phyloP scores from a whole-genome alignment of 2,113 vertebrate species.

The Polypterus senegalus region DNA sequence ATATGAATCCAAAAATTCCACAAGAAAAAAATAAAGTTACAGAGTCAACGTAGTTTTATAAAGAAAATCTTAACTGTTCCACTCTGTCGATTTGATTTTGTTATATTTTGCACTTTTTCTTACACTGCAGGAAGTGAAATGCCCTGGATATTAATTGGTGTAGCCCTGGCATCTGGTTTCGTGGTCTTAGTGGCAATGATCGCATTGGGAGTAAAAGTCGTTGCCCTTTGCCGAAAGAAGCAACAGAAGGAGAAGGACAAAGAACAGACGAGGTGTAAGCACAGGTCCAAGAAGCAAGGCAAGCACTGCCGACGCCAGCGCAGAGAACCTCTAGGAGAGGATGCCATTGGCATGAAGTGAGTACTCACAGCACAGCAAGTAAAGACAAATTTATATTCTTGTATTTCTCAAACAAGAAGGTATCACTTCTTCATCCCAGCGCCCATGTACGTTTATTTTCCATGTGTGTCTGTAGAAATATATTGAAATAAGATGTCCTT shows the following conservation, averaged over 20 bases:
- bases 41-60: too few relatives aligned
- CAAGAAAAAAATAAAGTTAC: too few relatives aligned
- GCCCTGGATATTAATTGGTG: constrained; percentile 47
- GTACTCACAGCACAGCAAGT: constrained; percentile 6
- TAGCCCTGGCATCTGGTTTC: constrained; percentile 39
- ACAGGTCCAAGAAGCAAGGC: constrained; percentile 46
- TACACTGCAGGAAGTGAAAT: constrained; percentile 44
- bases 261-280: constrained; percentile 38
- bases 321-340: constrained; percentile 72
- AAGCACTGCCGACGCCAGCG: constrained; percentile 53
- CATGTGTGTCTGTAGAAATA: too few relatives aligned
- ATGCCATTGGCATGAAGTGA: constrained; percentile 69
- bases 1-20: too few relatives aligned
- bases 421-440: too few relatives aligned
- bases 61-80: too few relatives aligned
- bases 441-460: too few relatives aligned
- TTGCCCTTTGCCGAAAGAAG: constrained; percentile 45
- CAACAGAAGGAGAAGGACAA: constrained; percentile 21
- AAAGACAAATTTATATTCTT: too few relatives aligned
- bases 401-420: too few relatives aligned
- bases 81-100: too few relatives aligned
- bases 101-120: constrained; percentile 25
- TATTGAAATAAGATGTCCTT: too few relatives aligned
- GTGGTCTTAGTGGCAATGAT: constrained; percentile 32
- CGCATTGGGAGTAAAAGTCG: constrained; percentile 33